phyloP scores from a whole-genome alignment of 1,140 invertebrate species.

The Ceratosolen fusciceps region DNA sequence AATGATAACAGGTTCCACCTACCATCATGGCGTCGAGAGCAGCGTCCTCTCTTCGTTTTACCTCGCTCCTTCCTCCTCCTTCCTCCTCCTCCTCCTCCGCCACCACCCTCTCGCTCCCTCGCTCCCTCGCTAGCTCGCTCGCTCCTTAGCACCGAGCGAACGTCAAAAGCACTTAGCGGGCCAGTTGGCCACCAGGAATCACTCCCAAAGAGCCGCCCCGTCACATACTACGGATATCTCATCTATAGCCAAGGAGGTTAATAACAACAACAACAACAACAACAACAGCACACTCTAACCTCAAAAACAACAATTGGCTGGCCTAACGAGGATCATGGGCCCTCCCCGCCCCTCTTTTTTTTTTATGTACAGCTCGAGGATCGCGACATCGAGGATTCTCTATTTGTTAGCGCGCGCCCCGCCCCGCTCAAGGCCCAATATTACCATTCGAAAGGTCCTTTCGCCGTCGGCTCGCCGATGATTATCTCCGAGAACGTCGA shows the following conservation, averaged over 20 bases:
- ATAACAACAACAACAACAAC: too few species aligned
- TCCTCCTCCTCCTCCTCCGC: too few species aligned
- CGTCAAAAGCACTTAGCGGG: conserved; percentile 14
- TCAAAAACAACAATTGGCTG: neutral
- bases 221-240: conserved; percentile 12
- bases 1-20: conserved; percentile 72
- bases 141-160: conserved; percentile 13
- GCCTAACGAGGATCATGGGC: neutral
- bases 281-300: conserved; percentile 27
- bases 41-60: conserved; percentile 57
- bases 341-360: neutral
- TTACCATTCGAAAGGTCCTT: neutral
- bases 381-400: conserved; percentile 14
- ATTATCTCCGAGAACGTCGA: too few species aligned
- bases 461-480: neutral
- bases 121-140: neutral
- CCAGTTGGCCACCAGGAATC: neutral
- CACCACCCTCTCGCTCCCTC: neutral
- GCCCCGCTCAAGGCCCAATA: too few species aligned
- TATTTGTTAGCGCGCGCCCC: neutral
- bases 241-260: neutral
- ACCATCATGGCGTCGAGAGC: conserved; percentile 70
- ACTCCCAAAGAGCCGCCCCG: neutral
- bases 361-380: too few species aligned
- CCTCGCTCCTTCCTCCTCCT: conserved; percentile 36